Evolutionary conservation across 2,797 vertebrate species (phyloP).

Genomic region (Poecilia gillii): DNA sequence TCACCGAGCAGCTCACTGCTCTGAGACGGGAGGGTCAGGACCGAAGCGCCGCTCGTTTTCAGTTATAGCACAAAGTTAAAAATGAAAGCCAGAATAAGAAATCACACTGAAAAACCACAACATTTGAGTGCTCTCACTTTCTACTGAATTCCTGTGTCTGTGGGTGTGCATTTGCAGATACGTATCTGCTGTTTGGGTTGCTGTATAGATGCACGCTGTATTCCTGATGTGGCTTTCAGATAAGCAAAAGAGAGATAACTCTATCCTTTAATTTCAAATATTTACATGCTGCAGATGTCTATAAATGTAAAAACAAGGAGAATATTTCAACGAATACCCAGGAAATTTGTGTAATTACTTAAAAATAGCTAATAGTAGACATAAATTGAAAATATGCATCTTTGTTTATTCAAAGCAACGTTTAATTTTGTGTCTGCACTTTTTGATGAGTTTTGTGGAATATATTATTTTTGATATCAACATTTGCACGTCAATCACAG

Average conservation of each 20-base stretch:
- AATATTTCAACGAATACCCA: too few relatives aligned
- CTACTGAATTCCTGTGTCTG: conserved; percentile 73
- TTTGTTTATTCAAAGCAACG: background rate
- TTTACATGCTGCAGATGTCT: background rate
- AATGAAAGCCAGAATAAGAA: conserved; percentile 50
- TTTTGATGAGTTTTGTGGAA: background rate
- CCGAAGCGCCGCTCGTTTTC: conserved; percentile 24
- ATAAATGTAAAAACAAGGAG: background rate
- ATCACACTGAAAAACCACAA: conserved; percentile 61
- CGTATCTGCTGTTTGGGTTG: conserved; percentile 46
- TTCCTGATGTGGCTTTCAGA: conserved; percentile 27
- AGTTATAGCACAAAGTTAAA: conserved; percentile 15
- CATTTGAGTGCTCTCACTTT: conserved; percentile 64
- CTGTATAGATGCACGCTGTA: conserved; percentile 50
- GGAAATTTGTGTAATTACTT: background rate
- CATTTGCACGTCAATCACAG: background rate
- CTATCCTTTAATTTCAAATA: background rate
- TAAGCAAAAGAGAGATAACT: conserved; percentile 10
- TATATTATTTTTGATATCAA: background rate
- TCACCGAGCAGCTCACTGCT: background rate
- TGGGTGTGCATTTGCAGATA: conserved; percentile 50
- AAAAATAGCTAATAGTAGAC: background rate
- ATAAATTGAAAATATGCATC: background rate
- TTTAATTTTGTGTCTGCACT: background rate
- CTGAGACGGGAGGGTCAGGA: background rate